Evolutionary conservation across 2,113 vertebrate species (phyloP), one percentile per base, ranked within the genome.

Genomic region (Sinosuthora webbiana): DNA sequence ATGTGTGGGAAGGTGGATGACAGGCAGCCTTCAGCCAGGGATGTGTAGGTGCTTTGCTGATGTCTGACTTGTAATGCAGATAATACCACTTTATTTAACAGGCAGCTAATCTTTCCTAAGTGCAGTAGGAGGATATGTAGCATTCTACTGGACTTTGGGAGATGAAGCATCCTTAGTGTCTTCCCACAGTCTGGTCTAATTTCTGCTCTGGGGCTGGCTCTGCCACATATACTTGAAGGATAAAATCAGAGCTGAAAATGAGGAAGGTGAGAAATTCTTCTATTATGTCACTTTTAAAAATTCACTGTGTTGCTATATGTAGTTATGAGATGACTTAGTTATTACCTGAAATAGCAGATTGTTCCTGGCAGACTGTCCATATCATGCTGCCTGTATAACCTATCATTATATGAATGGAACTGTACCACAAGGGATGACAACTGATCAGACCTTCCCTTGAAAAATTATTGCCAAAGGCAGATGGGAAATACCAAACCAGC

Each of bases 1-100:
- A 18, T 0, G 10, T 1, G 52, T 86, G 85, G 90, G 87, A 91
- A 77, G 82, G 74, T 62, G 71, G 63, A 8, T 75, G 64, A 88
- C 79, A 90, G 75, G 92, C 93, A 96, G 93, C 82, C 90, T 74
- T 85, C 92, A 93, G 84, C 93, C 94, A 77, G 84, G 63, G 78
- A 59, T 2, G 47, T 5, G 79, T 67, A 59, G 39, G 71, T 30
- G 28, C 93, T 93, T 41, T 83, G 87, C 91, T 88, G 89, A 44
- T 91, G 78, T 73, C 88, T 47, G 35, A 90, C 67, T 74, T 70
- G 85, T n/a, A 80, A 80, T 15, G 69, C 64, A 88, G 74, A 82
- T 80, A 93, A 89, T 60, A 49, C 22, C 60, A 45, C 41, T 37
- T 74, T 52, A 59, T 79, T 82, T 75, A 79, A 79, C 45, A 65